Conservation (phyloP, 2,888 invertebrate species). For the Epirrhoe tristata region DNA sequence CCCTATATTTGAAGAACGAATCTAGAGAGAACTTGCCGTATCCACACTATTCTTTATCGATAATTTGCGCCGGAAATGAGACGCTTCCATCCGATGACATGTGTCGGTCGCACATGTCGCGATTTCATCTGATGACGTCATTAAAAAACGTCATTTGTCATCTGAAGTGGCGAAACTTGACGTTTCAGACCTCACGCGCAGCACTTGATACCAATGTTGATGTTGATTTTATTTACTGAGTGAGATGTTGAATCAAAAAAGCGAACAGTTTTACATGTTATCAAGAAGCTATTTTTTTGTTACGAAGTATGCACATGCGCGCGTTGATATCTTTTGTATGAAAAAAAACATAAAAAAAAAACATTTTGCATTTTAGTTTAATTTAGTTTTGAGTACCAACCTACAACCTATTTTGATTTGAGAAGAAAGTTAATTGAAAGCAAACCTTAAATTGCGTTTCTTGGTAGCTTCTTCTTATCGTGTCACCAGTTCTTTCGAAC, state of each 20-base stretch:
- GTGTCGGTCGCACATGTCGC: conserved; percentile 73
- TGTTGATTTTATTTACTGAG: too few relatives aligned
- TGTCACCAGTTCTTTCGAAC: too few relatives aligned
- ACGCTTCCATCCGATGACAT: conserved; percentile 74
- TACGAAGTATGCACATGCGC: neutral
- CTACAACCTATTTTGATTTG: too few relatives aligned
- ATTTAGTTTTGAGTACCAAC: too few relatives aligned
- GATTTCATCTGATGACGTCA: conserved; percentile 71
- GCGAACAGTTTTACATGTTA: too few relatives aligned
- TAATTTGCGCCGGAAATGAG: conserved; percentile 70
- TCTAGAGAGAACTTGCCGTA: conserved; percentile 6
- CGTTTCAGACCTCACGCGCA: conserved; percentile 69
- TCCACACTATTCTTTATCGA: conserved; percentile 24
- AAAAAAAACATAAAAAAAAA: neutral
- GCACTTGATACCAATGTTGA: neutral
- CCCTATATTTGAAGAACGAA: too few relatives aligned
- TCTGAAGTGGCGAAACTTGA: conserved; percentile 55
- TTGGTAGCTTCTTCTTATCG: too few relatives aligned
- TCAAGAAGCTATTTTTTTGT: neutral
- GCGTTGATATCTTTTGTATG: conserved; percentile 8
- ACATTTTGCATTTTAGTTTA: too few relatives aligned
- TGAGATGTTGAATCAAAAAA: too few relatives aligned
- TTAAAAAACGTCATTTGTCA: conserved; percentile 59
- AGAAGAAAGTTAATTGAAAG: too few relatives aligned
- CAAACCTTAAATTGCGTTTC: too few relatives aligned